Evolutionary conservation across 2,888 invertebrate species (phyloP).

Genomic region (Melieria crassipennis): DNA sequence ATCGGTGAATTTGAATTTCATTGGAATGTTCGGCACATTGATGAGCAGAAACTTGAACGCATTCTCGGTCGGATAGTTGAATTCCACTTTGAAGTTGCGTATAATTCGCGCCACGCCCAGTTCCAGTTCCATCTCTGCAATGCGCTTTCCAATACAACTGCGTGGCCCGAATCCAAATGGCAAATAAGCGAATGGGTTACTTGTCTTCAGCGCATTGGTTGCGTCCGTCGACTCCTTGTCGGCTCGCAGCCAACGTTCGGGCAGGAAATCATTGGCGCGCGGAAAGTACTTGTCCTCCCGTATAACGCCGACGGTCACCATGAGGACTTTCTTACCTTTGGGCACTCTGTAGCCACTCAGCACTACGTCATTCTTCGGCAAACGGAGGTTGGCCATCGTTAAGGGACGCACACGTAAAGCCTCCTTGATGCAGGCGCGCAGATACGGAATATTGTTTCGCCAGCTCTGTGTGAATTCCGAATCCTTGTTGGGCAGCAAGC

Average conservation of each 20-base stretch:
- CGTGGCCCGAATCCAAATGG: constrained; percentile 77
- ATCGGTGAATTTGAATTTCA: constrained; percentile 51
- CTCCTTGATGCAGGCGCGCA: constrained; percentile 81
- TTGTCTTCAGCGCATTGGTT: constrained; percentile 51
- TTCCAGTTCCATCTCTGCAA: constrained; percentile 77
- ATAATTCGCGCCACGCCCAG: constrained; percentile 51
- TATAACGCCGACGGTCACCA: constrained; percentile 74
- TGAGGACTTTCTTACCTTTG: constrained; percentile 75
- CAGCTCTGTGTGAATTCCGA: constrained; percentile 64
- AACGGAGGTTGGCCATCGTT: constrained; percentile 71
- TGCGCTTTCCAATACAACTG: constrained; percentile 74
- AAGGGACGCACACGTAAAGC: constrained; percentile 73
- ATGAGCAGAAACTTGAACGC: constrained; percentile 47
- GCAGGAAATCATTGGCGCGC: constrained; percentile 72
- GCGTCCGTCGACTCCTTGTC: constrained; percentile 68
- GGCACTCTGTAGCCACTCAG: constrained; percentile 75
- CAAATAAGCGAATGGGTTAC: constrained; percentile 55
- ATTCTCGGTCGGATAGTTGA: constrained; percentile 47
- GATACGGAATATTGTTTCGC: constrained; percentile 69
- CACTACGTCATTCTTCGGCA: constrained; percentile 70
- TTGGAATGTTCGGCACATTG: constrained; percentile 55
- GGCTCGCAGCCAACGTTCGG: constrained; percentile 77
- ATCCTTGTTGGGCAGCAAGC: constrained; percentile 58
- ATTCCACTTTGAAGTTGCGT: constrained; percentile 54
- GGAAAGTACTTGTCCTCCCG: constrained; percentile 74